phyloP scores from a whole-genome alignment of 1,140 invertebrate genomes.

The Calephelis virginiensis region DNA sequence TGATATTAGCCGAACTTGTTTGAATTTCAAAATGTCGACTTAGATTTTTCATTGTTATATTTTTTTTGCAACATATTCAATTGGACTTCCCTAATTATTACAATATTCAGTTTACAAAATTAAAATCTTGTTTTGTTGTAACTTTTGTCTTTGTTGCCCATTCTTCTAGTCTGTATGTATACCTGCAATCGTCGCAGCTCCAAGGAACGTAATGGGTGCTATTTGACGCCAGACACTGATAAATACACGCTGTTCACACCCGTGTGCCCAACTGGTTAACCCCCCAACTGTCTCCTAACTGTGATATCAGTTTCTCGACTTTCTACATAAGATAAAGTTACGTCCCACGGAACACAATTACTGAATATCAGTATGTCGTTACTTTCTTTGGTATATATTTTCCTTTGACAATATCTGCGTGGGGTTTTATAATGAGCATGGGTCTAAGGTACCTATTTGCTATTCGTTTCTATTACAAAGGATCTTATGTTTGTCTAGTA shows the following conservation, averaged over 20 bases:
- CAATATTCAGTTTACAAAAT: no score
- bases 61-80: no score
- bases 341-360: constrained; percentile 5
- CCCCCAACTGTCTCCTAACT: constrained; percentile 34
- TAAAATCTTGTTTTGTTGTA: no score
- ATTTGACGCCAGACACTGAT: constrained; percentile 68
- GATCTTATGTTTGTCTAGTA: no score
- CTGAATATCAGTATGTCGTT: not conserved
- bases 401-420: not conserved
- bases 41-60: no score
- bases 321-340: constrained; percentile 20
- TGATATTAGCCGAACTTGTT: no score
- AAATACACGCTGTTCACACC: constrained; percentile 53
- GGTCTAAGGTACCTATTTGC: no score
- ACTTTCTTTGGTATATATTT: not conserved
- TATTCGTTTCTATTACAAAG: no score
- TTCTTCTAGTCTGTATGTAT: constrained; percentile 20
- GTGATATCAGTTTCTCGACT: constrained; percentile 38
- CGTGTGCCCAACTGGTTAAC: constrained; percentile 57
- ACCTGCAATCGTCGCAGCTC: constrained; percentile 48
- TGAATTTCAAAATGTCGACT: no score
- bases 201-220: constrained; percentile 64
- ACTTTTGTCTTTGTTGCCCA: not conserved
- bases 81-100: no score
- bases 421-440: no score